A percentile compares a stretch with the other conserved stretches of the same genome.
Evolutionary conservation across 1,140 invertebrate species (phyloP).

Genomic region (Microplitis mediator): DNA sequence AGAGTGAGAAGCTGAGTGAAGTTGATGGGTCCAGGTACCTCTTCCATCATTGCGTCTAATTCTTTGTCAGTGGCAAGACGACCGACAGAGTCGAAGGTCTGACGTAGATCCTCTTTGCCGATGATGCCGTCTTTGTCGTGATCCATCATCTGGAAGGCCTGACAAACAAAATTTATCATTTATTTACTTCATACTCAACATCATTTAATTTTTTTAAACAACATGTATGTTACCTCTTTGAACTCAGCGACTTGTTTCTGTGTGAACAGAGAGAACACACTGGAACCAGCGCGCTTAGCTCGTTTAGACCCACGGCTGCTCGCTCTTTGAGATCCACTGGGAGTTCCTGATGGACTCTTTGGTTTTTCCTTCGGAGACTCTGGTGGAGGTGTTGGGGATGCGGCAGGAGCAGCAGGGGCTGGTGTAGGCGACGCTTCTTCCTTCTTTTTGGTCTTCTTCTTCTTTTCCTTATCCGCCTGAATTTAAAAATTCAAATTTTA

Average conservation of each 20-base stretch:
- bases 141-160: conserved; percentile 98
- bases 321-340: conserved; percentile 74
- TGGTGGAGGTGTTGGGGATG: conserved; percentile 58
- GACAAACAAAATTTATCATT: neutral
- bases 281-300: conserved; percentile 86
- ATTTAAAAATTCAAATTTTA: conserved; percentile 6
- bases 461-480: conserved; percentile 70
- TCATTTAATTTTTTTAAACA: neutral
- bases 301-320: conserved; percentile 78
- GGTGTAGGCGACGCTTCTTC: conserved; percentile 53
- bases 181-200: neutral
- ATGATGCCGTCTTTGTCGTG: conserved; percentile 98
- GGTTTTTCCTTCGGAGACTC: conserved; percentile 58
- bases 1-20: conserved; percentile 93
- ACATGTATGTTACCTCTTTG: conserved; percentile 77
- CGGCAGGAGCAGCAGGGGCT: conserved; percentile 59
- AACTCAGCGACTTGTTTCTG: conserved; percentile 95
- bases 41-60: conserved; percentile 87
- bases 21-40: conserved; percentile 92
- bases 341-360: conserved; percentile 41
- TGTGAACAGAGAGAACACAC: conserved; percentile 95
- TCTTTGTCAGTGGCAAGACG: conserved; percentile 88
- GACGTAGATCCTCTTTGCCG: conserved; percentile 92
- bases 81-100: conserved; percentile 94
- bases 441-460: conserved; percentile 66